Conservation (phyloP, 1,140 invertebrate genomes). For the Pachyrhynchus sulphureomaculatus region DNA sequence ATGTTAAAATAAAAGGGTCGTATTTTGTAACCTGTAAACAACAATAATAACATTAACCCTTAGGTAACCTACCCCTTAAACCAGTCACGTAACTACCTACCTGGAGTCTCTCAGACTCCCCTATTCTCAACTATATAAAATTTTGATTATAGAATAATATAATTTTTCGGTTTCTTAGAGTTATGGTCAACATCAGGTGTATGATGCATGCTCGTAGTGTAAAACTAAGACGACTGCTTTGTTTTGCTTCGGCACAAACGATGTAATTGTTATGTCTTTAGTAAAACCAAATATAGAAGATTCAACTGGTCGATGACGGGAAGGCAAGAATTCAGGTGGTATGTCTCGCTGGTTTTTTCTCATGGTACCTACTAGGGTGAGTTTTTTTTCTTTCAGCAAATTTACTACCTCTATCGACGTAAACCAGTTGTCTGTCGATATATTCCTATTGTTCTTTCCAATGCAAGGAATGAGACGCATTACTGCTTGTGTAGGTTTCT, state of each 20-base stretch:
- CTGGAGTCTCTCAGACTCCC: too few relatives aligned
- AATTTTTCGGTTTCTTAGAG: too few relatives aligned
- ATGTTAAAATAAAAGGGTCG: not conserved
- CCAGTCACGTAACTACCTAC: too few relatives aligned
- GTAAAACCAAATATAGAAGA: slow-evolving; percentile 22
- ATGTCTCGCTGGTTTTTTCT: slow-evolving; percentile 14
- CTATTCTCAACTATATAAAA: too few relatives aligned
- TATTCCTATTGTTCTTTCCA: slow-evolving; percentile 17
- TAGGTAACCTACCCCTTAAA: not conserved
- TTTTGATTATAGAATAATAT: too few relatives aligned
- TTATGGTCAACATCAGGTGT: too few relatives aligned
- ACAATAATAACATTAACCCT: slow-evolving; percentile 1
- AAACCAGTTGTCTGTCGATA: slow-evolving; percentile 18
- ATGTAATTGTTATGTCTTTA: slow-evolving; percentile 9
- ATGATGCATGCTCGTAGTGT: too few relatives aligned
- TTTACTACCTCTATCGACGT: slow-evolving; percentile 3
- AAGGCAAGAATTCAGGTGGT: slow-evolving; percentile 2
- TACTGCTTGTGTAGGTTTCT: slow-evolving; percentile 3
- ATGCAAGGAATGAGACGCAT: slow-evolving; percentile 8
- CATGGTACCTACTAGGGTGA: slow-evolving; percentile 12
- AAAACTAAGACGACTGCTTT: too few relatives aligned
- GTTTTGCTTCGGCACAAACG: slow-evolving; percentile 16
- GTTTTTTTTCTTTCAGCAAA: not conserved
- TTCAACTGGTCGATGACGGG: not conserved
- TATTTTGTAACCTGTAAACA: slow-evolving; percentile 9